phyloP scores from a whole-genome alignment of 2,113 vertebrate species.

The Grantiella picta region DNA sequence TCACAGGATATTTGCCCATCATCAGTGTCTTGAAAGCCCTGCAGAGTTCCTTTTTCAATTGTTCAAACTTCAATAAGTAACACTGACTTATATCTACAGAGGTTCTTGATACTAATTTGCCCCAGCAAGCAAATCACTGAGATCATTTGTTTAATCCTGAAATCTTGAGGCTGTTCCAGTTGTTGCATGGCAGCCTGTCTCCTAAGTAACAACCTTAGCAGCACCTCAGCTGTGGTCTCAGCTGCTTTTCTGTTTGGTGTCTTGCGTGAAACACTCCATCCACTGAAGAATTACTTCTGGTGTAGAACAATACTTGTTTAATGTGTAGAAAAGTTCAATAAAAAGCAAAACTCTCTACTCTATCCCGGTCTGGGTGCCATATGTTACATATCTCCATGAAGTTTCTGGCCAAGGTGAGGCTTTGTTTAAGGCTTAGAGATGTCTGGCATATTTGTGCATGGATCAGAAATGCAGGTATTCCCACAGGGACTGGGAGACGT shows the following conservation, averaged over 20 bases:
- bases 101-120: neutral
- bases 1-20: neutral
- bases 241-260: neutral
- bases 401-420: neutral
- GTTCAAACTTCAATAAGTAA: neutral
- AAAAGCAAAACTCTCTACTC: neutral
- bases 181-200: neutral
- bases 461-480: neutral
- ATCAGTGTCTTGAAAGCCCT: neutral
- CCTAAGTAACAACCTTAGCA: neutral
- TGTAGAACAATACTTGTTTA: neutral
- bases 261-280: neutral
- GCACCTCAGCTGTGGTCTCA: neutral
- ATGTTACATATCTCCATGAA: accelerated
- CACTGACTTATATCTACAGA: neutral
- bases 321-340: neutral
- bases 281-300: neutral
- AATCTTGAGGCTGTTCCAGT: neutral
- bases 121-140: neutral
- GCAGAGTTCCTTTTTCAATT: neutral
- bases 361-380: neutral
- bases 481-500: neutral
- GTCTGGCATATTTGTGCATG: no score
- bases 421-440: neutral
- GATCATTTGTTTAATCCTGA: neutral